Evolutionary conservation across 2,888 invertebrate genomes (phyloP), one percentile per base, ranked within the genome.

Genomic region (Xestia sexstrigata): DNA sequence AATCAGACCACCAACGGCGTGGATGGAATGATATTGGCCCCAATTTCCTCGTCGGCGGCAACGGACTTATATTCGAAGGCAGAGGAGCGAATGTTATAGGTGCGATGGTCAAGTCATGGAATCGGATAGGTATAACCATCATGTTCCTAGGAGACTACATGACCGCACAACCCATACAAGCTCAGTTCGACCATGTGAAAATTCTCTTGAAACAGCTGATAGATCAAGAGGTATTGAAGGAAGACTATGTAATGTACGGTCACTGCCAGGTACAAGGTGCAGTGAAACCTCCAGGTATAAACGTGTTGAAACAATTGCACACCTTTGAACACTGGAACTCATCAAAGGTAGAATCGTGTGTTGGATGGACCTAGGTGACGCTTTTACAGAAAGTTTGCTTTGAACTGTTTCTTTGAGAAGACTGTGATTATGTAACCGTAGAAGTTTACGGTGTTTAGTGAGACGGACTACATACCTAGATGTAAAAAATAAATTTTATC

Each of bases 81-180:
- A 89, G 94, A 84, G 96, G 96, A 1, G 94, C 94, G 0, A 96
- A 96, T 78, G 88, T 94, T 1, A 71, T 91, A 11, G 93, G 94
- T 0, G 94, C 91, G 0, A 94, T 95, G 94, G 91, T 94, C 9
- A 82, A 78, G 2, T 83, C 86, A 0, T 94, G 92, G 92, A 96
- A 96, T 76, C 58, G 66, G 0, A 92, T 84, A 66, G 91, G 92
- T 71, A 92, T 96, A 67, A 91, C 89, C 11, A 89, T 96, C 17
- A 94, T 95, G 95, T 96, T 96, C 78, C 80, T 96, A 2, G 96
- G 96, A 15, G 91, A 96, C 85, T 96, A 94, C 82, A 87, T 85
- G 11, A 76, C 67, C 0, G 88, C 92, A 60, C 20, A 79, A 2
- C 90, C 93, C 0, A 83, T 87, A 26, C 81, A 89, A 9, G 82